Conservation (phyloP, 2,888 invertebrate genomes). For the Coleophora flavipennella region DNA sequence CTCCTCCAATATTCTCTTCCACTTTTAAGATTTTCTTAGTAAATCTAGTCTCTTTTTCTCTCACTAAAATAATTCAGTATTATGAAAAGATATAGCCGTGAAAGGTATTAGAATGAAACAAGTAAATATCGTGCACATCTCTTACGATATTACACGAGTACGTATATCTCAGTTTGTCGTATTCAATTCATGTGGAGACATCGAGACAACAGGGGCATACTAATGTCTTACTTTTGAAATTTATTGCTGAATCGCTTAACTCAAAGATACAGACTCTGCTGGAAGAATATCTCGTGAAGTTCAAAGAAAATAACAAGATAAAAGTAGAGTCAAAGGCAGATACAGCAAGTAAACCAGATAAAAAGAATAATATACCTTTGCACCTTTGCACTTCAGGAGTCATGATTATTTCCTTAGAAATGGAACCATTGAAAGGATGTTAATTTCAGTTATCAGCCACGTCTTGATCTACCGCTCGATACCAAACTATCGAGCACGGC, state of each 20-base stretch:
- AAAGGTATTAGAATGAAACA: conserved; percentile 13
- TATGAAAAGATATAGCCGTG: too few relatives aligned
- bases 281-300: too few relatives aligned
- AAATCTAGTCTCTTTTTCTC: background rate
- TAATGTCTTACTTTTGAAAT: conserved; percentile 65
- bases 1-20: conserved; percentile 12
- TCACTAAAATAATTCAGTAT: background rate
- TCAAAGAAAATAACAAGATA: too few relatives aligned
- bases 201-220: conserved; percentile 55
- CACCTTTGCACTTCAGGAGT: too few relatives aligned
- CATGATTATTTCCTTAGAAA: background rate
- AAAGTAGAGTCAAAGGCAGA: too few relatives aligned
- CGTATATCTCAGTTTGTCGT: conserved; percentile 65
- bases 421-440: background rate
- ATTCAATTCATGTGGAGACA: conserved; percentile 42
- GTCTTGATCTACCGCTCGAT: conserved; percentile 16
- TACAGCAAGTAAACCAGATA: too few relatives aligned
- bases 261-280: too few relatives aligned
- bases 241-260: conserved; percentile 43
- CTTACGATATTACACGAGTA: conserved; percentile 34
- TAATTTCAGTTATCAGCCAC: background rate
- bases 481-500: conserved; percentile 24
- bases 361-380: too few relatives aligned
- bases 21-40: background rate
- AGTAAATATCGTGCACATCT: conserved; percentile 26